Evolutionary conservation across 2,888 invertebrate genomes (phyloP).

Genomic region (Cactoblastis cactorum): DNA sequence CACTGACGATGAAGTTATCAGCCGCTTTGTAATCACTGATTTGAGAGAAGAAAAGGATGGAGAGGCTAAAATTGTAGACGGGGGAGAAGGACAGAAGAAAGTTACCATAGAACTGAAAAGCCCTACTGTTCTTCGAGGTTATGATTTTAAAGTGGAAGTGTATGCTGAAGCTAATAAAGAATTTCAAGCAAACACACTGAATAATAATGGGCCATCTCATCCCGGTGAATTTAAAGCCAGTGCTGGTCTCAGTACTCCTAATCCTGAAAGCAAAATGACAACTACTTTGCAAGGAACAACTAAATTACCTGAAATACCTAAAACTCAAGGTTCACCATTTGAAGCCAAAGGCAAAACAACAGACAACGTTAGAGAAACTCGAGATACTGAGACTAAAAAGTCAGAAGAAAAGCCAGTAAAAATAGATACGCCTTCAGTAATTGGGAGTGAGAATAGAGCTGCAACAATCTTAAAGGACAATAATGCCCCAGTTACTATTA

Average conservation of each 20-base stretch:
- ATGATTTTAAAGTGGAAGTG: slow-evolving; percentile 54
- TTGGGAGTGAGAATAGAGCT: not conserved
- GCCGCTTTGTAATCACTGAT: slow-evolving; percentile 49
- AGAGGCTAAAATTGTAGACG: slow-evolving; percentile 51
- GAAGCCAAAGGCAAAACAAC: not conserved
- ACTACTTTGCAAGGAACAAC: not conserved
- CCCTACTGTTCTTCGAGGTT: slow-evolving; percentile 60
- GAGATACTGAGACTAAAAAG: slow-evolving; percentile 1
- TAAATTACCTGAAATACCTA: not conserved
- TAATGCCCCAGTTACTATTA: not conserved
- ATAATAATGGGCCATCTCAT: slow-evolving; percentile 12
- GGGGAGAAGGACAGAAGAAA: slow-evolving; percentile 55
- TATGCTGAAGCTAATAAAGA: slow-evolving; percentile 33
- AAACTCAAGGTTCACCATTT: not conserved
- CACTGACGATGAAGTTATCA: slow-evolving; percentile 49
- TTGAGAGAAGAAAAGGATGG: slow-evolving; percentile 60
- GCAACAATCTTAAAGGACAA: not conserved
- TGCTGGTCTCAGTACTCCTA: not conserved
- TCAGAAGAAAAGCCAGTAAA: not conserved
- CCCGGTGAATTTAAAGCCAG: slow-evolving; percentile 9
- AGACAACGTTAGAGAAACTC: slow-evolving; percentile 3
- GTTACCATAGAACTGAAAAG: slow-evolving; percentile 63
- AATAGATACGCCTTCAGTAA: not conserved
- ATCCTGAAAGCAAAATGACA: not conserved
- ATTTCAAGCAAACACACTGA: slow-evolving; percentile 8